Percentiles rank a stretch among this genome's conserved stretches.
phyloP scores from a whole-genome alignment of 53 echinoderm and acorn worm species.

The Temnopleurus reevesii region DNA sequence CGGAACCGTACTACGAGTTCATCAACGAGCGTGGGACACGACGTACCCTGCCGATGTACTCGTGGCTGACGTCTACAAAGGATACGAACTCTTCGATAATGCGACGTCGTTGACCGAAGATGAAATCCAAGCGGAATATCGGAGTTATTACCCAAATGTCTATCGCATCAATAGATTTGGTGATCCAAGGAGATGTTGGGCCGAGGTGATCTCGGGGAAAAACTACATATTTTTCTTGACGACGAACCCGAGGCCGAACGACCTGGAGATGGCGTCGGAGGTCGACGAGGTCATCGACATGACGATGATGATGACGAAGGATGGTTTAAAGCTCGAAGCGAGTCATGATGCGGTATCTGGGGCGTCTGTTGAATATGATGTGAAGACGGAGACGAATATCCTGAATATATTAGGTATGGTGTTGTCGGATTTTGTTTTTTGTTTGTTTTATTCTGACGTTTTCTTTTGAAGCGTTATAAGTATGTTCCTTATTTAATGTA shows the following conservation, averaged over 20 bases:
- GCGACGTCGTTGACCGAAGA: background rate
- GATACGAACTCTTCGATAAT: constrained; percentile 56
- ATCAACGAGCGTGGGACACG: constrained; percentile 36
- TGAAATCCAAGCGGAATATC: constrained; percentile 39
- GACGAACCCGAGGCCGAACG: constrained; percentile 37
- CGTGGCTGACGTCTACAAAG: constrained; percentile 67
- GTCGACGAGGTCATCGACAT: constrained; percentile 5
- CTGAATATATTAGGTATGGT: constrained; percentile 43
- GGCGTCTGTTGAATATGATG: constrained; percentile 1
- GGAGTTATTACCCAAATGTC: constrained; percentile 34
- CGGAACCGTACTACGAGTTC: constrained; percentile 55
- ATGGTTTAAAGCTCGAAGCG: constrained; percentile 30
- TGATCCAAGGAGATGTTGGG: constrained; percentile 47
- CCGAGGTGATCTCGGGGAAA: constrained; percentile 23
- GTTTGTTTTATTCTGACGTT: too few species aligned
- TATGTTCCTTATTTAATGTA: too few species aligned
- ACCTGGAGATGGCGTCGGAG: background rate
- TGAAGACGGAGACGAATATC: constrained; percentile 39
- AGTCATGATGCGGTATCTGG: constrained; percentile 34
- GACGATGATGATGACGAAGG: constrained; percentile 17
- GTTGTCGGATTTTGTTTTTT: background rate
- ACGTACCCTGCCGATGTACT: constrained; percentile 61
- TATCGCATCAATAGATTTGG: constrained; percentile 33
- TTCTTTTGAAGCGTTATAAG: too few species aligned
- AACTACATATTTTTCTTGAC: constrained; percentile 49